Conservation (phyloP, 2,797 vertebrate genomes). For the Macropus fuliginosus region DNA sequence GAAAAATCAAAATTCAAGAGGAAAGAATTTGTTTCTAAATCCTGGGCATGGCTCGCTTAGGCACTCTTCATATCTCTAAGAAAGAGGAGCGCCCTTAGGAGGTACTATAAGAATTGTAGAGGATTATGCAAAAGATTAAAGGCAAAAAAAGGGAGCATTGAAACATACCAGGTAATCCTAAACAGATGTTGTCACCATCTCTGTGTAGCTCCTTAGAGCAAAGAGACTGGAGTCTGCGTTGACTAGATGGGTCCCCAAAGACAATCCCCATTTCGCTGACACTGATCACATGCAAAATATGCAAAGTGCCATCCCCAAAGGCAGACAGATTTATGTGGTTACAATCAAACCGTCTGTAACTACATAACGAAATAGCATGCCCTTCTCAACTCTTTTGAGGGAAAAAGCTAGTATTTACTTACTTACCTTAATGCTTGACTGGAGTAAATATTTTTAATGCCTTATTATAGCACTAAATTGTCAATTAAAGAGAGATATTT, state of each 20-base stretch:
- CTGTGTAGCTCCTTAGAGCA: slow-evolving; percentile 18
- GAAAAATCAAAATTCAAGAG: slow-evolving; percentile 18
- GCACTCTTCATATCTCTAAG: slow-evolving; percentile 51
- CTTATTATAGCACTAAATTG: slow-evolving; percentile 74
- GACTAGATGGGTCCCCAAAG: slow-evolving; percentile 51
- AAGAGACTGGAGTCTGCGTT: neutral
- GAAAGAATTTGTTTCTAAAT: slow-evolving; percentile 52
- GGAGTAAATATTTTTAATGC: slow-evolving; percentile 74
- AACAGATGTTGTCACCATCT: slow-evolving; percentile 14
- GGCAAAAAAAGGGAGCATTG: slow-evolving; percentile 41
- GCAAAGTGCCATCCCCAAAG: slow-evolving; percentile 8
- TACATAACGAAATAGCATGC: slow-evolving; percentile 43
- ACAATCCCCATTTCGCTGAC: neutral
- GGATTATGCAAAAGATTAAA: slow-evolving; percentile 51
- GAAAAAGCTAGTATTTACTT: slow-evolving; percentile 69
- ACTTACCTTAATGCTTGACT: slow-evolving; percentile 66
- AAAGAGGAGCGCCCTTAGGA: slow-evolving; percentile 29
- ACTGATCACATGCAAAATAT: neutral
- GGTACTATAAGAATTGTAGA: slow-evolving; percentile 54
- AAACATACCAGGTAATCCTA: slow-evolving; percentile 62
- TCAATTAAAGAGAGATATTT: slow-evolving; percentile 78
- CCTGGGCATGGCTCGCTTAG: slow-evolving; percentile 35
- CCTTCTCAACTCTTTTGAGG: slow-evolving; percentile 26
- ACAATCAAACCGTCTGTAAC: slow-evolving; percentile 12
- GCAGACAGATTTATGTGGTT: slow-evolving; percentile 14